Conservation (phyloP, 2,113 vertebrate genomes). For the Crotalus viridis region DNA sequence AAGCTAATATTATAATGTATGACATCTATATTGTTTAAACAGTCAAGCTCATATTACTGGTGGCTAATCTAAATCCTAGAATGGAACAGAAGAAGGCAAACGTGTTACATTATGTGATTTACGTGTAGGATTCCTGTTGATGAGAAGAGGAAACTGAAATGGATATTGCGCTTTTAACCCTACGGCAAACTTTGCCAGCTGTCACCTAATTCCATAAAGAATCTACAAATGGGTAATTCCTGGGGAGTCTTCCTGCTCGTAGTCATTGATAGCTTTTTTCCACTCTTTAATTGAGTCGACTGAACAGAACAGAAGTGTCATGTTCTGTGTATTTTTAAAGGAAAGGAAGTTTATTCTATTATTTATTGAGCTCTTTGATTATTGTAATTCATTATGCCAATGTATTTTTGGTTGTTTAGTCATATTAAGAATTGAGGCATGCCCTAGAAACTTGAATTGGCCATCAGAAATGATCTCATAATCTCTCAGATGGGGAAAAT, state of each 20-base stretch:
- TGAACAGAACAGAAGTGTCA: constrained; percentile 36
- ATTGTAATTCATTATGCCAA: constrained; percentile 48
- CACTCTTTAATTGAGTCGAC: constrained; percentile 40
- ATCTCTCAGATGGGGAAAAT: constrained; percentile 39
- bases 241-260: background rate
- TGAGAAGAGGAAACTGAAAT: constrained; percentile 34
- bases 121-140: constrained; percentile 43
- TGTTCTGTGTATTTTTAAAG: constrained; percentile 31
- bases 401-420: constrained; percentile 48
- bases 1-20: constrained; percentile 62
- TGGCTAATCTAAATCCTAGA: constrained; percentile 59
- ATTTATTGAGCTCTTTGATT: constrained; percentile 36
- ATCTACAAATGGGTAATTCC: constrained; percentile 46
- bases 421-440: constrained; percentile 44
- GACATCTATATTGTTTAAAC: constrained; percentile 63
- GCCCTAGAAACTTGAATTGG: constrained; percentile 21
- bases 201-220: constrained; percentile 49
- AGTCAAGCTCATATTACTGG: constrained; percentile 53
- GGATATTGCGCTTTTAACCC: constrained; percentile 48
- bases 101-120: constrained; percentile 60
- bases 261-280: constrained; percentile 36
- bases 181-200: constrained; percentile 57
- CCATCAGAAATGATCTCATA: constrained; percentile 40
- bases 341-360: constrained; percentile 4
- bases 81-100: constrained; percentile 55